phyloP scores from a whole-genome alignment of 2,797 vertebrate species.

The Oophaga sylvatica region DNA sequence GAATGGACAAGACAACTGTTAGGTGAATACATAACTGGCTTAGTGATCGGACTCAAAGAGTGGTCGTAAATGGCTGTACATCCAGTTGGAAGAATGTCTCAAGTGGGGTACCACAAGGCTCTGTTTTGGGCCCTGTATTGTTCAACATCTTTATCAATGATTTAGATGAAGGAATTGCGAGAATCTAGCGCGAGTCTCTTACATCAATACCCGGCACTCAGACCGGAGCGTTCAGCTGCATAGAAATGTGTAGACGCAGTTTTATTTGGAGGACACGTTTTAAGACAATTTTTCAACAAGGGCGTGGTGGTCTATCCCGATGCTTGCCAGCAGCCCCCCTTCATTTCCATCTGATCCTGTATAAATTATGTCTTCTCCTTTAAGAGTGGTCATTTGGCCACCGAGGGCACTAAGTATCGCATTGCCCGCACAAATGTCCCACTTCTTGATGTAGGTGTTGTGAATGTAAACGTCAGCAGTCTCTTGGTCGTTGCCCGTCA shows the following conservation, averaged over 20 bases:
- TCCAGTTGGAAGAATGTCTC: too few relatives aligned
- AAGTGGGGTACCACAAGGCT: too few relatives aligned
- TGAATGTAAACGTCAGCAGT: constrained; percentile 92
- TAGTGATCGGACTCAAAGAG: too few relatives aligned
- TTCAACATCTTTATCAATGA: too few relatives aligned
- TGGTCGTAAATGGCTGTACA: too few relatives aligned
- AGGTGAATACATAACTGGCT: too few relatives aligned
- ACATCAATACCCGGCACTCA: too few relatives aligned
- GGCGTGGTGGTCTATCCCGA: constrained; percentile 84
- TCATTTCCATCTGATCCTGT: constrained; percentile 82
- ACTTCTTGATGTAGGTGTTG: constrained; percentile 94
- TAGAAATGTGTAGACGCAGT: background rate
- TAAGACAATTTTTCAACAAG: constrained; percentile 85
- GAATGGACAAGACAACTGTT: too few relatives aligned
- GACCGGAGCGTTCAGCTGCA: too few relatives aligned
- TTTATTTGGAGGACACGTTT: constrained; percentile 77
- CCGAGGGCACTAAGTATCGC: constrained; percentile 87
- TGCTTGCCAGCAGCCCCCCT: constrained; percentile 88
- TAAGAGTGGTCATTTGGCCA: constrained; percentile 92
- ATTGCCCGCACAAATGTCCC: constrained; percentile 97
- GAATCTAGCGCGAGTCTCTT: too few relatives aligned
- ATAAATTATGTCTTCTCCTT: constrained; percentile 89
- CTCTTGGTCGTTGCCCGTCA: constrained; percentile 75
- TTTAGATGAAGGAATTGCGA: too few relatives aligned
- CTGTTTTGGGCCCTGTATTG: too few relatives aligned